Conservation (phyloP, 2,888 invertebrate species). For the Aethes cnicana region DNA sequence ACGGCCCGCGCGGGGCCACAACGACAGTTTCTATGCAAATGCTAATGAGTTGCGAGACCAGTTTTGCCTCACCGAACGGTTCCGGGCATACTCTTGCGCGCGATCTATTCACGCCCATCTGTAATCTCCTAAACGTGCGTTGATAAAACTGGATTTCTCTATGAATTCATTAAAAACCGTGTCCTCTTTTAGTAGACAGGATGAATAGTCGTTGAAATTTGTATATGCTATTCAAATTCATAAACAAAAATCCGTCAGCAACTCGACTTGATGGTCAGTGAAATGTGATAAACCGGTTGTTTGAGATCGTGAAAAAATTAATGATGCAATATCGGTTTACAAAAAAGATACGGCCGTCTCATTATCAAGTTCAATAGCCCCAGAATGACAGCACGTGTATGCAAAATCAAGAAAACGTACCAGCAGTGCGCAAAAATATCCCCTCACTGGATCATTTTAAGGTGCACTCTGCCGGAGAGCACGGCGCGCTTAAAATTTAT, state of each 20-base stretch:
- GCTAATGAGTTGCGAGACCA: slow-evolving; percentile 75
- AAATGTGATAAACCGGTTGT: slow-evolving; percentile 40
- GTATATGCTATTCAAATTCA: slow-evolving; percentile 2
- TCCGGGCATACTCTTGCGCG: slow-evolving; percentile 71
- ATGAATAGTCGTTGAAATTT: slow-evolving; percentile 9
- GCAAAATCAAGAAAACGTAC: slow-evolving; percentile 64
- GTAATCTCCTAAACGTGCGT: slow-evolving; percentile 55
- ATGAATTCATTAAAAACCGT: slow-evolving; percentile 44
- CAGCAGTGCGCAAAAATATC: slow-evolving; percentile 63
- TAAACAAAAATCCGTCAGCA: slow-evolving; percentile 12
- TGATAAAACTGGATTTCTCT: slow-evolving; percentile 60
- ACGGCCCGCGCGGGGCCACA: slow-evolving; percentile 63
- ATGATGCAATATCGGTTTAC: slow-evolving; percentile 69
- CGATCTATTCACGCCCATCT: slow-evolving; percentile 67
- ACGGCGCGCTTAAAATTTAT: slow-evolving; percentile 61
- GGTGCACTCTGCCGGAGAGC: slow-evolving; percentile 64
- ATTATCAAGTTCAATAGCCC: slow-evolving; percentile 82
- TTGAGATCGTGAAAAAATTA: slow-evolving; percentile 47
- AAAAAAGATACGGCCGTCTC: slow-evolving; percentile 71
- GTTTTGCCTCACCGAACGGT: slow-evolving; percentile 70
- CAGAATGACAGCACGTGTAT: slow-evolving; percentile 77
- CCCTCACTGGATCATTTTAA: slow-evolving; percentile 60
- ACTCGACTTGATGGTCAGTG: slow-evolving; percentile 24
- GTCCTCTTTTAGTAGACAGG: slow-evolving; percentile 9
- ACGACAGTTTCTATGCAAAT: slow-evolving; percentile 82